Conservation (phyloP, 2,888 invertebrate genomes). For the Cephus spinipes region DNA sequence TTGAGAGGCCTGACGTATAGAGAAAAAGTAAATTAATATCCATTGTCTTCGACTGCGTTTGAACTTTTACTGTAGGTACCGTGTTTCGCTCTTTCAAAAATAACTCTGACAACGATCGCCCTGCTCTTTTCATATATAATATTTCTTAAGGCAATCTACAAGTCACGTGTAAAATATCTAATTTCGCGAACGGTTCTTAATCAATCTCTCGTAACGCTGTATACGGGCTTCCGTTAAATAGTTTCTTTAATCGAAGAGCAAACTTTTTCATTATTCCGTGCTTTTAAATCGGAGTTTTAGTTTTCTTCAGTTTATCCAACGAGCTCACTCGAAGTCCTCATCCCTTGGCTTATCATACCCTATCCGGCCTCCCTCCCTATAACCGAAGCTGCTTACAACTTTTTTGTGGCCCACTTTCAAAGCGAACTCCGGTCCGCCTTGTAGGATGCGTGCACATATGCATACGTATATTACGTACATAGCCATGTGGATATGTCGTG, state of each 20-base stretch:
- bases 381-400: conserved; percentile 48
- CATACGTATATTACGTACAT: conserved; percentile 1
- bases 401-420: conserved; percentile 42
- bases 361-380: conserved; percentile 21
- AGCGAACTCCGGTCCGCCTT: conserved; percentile 24
- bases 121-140: not conserved
- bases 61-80: not conserved
- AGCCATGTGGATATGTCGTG: not conserved
- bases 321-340: conserved; percentile 21
- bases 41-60: not conserved
- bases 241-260: conserved; percentile 44
- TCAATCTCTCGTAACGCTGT: no score
- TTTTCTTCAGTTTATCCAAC: conserved; percentile 44
- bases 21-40: not conserved
- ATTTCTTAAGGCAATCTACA: not conserved
- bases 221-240: conserved; percentile 39
- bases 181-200: no score
- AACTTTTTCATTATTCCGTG: conserved; percentile 50
- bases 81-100: not conserved
- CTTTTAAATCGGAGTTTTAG: conserved; percentile 44
- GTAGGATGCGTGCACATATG: not conserved
- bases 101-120: not conserved
- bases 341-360: not conserved
- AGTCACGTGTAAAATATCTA: not conserved
- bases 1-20: not conserved